These are phyloP conservation scores for Emydocephalus ijimae DNA, from an alignment of 2,113 vertebrate species.

Conservation along the genomic window DNA sequence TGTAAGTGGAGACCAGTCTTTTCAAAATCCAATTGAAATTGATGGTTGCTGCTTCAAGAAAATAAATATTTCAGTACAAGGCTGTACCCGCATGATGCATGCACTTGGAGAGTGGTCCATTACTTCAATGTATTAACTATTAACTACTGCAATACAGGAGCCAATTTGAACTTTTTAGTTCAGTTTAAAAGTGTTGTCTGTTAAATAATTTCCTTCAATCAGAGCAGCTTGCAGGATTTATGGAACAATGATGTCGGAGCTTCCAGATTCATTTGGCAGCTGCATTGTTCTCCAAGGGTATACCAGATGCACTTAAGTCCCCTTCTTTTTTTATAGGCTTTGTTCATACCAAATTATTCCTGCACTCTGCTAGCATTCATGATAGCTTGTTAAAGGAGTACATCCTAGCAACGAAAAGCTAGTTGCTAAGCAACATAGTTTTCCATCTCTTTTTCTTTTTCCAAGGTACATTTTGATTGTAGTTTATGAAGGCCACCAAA, in stretches of 20 bases:
- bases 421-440: conserved; percentile 85
- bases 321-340: conserved; percentile 79
- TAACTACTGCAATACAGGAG: conserved; percentile 58
- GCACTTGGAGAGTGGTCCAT: conserved; percentile 66
- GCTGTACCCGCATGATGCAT: conserved; percentile 63
- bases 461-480: conserved; percentile 62
- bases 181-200: conserved; percentile 73
- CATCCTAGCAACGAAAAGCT: conserved; percentile 88
- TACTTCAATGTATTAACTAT: conserved; percentile 61
- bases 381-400: conserved; percentile 86
- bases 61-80: conserved; percentile 54
- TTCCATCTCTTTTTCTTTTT: conserved; percentile 77
- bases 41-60: background rate
- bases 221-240: conserved; percentile 76
- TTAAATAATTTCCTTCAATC: conserved; percentile 80
- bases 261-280: conserved; percentile 92
- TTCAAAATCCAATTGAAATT: background rate
- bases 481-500: conserved; percentile 55
- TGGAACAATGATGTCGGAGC: conserved; percentile 85
- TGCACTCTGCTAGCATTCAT: conserved; percentile 86
- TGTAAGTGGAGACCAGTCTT: background rate
- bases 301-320: conserved; percentile 87
- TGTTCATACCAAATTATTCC: conserved; percentile 90
- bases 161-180: conserved; percentile 69
- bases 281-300: conserved; percentile 84